Percentiles rank a stretch among this genome's conserved stretches.
Evolutionary conservation across 2,888 invertebrate genomes (phyloP).

Genomic region (Standfussiana lucernea): DNA sequence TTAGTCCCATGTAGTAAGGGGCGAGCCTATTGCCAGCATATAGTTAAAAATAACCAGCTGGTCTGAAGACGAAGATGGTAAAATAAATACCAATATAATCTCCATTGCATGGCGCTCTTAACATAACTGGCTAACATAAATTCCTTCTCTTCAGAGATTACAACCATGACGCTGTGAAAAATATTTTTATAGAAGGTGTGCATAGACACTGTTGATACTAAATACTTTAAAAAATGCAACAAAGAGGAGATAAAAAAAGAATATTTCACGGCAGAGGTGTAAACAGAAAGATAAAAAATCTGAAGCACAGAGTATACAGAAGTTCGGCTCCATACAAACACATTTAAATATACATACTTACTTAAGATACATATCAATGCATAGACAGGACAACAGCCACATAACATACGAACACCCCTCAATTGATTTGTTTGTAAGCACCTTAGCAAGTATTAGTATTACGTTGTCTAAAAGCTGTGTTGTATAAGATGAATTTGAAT

Average conservation of each 20-base stretch:
- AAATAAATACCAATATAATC: neutral
- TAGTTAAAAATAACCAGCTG: no score
- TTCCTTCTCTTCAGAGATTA: neutral
- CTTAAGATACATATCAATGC: no score
- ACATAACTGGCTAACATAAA: neutral
- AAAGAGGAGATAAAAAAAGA: constrained; percentile 28
- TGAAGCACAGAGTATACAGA: neutral
- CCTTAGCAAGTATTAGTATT: no score
- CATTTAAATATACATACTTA: neutral
- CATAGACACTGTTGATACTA: constrained; percentile 3
- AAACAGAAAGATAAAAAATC: constrained; percentile 36
- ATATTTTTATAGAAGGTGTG: constrained; percentile 18
- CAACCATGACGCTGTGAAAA: neutral
- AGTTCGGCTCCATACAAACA: neutral
- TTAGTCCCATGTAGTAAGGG: no score
- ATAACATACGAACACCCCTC: no score
- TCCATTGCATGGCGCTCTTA: neutral
- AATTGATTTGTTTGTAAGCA: no score
- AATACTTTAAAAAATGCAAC: constrained; percentile 30
- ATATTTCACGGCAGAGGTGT: constrained; percentile 23
- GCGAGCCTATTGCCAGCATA: no score
- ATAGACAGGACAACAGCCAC: no score
- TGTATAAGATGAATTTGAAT: no score
- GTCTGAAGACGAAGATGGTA: neutral
- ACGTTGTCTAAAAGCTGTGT: no score